Percentiles rank a stretch among this genome's conserved stretches.
Conservation (phyloP, 2,888 invertebrate species). For the Aphodius granarius region DNA sequence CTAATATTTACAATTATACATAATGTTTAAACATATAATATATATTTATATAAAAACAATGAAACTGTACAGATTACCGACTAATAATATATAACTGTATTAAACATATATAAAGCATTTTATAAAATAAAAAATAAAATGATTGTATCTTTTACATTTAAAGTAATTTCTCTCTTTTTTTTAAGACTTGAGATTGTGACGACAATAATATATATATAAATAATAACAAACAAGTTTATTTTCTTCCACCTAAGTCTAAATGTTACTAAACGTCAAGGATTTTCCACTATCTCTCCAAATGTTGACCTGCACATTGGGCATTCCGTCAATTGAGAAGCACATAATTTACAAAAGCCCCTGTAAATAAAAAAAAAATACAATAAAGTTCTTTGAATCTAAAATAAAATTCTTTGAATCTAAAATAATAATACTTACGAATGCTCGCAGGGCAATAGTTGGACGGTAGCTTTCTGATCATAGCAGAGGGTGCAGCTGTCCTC, state of each 20-base stretch:
- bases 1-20: conserved; percentile 15
- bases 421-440: background rate
- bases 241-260: background rate
- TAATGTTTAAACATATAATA: conserved; percentile 6
- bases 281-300: conserved; percentile 58
- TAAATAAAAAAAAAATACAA: conserved; percentile 41
- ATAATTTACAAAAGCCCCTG: conserved; percentile 83
- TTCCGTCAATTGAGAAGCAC: conserved; percentile 74
- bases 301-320: conserved; percentile 86
- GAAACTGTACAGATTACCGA: background rate
- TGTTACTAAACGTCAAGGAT: conserved; percentile 50
- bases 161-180: background rate
- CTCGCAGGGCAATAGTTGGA: conserved; percentile 76
- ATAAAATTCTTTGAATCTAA: background rate
- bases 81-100: conserved; percentile 25
- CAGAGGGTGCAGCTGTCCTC: conserved; percentile 89
- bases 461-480: conserved; percentile 77
- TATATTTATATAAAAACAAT: conserved; percentile 1
- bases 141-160: conserved; percentile 4
- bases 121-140: conserved; percentile 21
- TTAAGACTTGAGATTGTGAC: background rate
- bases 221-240: background rate
- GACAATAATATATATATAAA: background rate
- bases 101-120: conserved; percentile 19
- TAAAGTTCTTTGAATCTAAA: background rate